Conservation (phyloP, 2,113 vertebrate species). For the Marmota flaviventris region DNA sequence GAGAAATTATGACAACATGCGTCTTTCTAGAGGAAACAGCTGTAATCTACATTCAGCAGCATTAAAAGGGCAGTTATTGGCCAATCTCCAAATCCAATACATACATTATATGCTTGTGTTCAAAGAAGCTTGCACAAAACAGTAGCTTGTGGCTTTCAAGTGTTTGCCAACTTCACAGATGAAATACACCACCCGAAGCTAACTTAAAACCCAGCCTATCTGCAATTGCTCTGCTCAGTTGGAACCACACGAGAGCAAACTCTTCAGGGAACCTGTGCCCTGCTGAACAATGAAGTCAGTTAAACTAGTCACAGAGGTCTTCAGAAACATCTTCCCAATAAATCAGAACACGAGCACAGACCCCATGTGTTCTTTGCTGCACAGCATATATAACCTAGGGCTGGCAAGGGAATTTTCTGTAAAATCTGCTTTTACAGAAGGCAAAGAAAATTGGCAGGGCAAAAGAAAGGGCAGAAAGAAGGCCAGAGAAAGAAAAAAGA, state of each 20-base stretch:
- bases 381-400: not conserved
- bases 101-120: slow-evolving; percentile 75
- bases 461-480: not conserved
- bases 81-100: slow-evolving; percentile 80
- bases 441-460: slow-evolving; percentile 44
- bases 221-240: not conserved
- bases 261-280: not conserved
- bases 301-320: not conserved
- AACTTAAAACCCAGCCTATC: slow-evolving; percentile 21
- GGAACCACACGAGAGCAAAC: fast-evolving
- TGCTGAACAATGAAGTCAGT: not conserved
- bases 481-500: not conserved
- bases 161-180: slow-evolving; percentile 67
- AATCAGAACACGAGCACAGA: not conserved
- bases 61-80: slow-evolving; percentile 79
- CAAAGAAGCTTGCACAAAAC: slow-evolving; percentile 82
- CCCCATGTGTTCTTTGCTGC: not conserved
- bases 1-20: slow-evolving; percentile 62
- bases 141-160: slow-evolving; percentile 77
- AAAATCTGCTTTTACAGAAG: slow-evolving; percentile 50
- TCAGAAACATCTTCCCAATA: not conserved
- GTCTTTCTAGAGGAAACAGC: slow-evolving; percentile 82
- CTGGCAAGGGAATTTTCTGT: not conserved
- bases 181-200: slow-evolving; percentile 41
- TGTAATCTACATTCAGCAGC: slow-evolving; percentile 84